Conservation (phyloP, 2,888 invertebrate genomes). For the Alloscopus bannaensis region DNA sequence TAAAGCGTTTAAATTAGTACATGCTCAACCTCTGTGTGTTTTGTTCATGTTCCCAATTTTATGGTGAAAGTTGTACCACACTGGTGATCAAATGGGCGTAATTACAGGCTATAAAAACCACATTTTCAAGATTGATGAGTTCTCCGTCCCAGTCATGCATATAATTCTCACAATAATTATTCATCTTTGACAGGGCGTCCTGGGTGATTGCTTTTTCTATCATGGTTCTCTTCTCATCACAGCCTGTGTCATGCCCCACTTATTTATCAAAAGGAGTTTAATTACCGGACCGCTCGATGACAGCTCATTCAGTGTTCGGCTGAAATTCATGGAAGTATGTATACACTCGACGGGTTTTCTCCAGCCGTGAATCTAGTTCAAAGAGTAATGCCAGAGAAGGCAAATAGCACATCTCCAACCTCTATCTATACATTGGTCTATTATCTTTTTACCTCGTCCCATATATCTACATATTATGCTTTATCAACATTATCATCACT, state of each 20-base stretch:
- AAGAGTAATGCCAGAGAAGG: slow-evolving; percentile 4
- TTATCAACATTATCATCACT: too few species aligned
- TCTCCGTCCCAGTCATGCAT: neutral
- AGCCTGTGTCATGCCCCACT: slow-evolving; percentile 18
- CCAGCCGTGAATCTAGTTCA: too few species aligned
- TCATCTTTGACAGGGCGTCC: slow-evolving; percentile 30
- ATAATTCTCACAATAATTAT: slow-evolving; percentile 18
- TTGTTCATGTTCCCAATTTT: too few species aligned
- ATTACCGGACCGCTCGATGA: slow-evolving; percentile 37
- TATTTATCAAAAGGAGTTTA: slow-evolving; percentile 33
- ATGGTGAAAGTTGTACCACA: too few species aligned
- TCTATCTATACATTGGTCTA: too few species aligned
- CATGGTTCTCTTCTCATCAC: slow-evolving; percentile 4
- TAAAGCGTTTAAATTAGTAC: too few species aligned
- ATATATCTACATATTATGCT: too few species aligned
- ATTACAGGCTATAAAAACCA: neutral
- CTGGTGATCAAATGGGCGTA: too few species aligned
- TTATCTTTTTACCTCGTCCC: neutral
- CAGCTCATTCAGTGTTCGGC: slow-evolving; percentile 8
- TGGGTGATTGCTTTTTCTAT: slow-evolving; percentile 19
- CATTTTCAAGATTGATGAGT: slow-evolving; percentile 3
- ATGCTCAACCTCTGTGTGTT: too few species aligned
- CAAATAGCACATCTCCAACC: neutral
- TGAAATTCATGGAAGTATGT: neutral
- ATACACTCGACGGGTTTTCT: too few species aligned